Conservation (phyloP, 2,888 invertebrate genomes). For the Stomorhina lunata region DNA sequence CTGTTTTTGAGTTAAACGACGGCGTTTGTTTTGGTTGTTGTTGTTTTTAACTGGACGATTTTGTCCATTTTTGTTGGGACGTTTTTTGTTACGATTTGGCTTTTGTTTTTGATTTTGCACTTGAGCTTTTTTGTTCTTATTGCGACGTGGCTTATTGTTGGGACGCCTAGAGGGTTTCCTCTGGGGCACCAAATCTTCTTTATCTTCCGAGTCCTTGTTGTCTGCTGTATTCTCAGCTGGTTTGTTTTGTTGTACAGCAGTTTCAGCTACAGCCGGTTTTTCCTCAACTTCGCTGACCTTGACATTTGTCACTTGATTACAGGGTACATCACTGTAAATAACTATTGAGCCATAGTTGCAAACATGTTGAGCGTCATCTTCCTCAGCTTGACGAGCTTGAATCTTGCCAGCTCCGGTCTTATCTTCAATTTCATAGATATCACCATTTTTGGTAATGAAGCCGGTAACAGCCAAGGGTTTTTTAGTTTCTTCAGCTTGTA, state of each 20-base stretch:
- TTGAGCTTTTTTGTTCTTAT: conserved; percentile 17
- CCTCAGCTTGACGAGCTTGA: conserved; percentile 70
- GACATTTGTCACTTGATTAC: conserved; percentile 71
- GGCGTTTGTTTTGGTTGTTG: background rate
- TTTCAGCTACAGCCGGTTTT: background rate
- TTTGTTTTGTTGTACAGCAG: background rate
- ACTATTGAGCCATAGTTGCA: conserved; percentile 76
- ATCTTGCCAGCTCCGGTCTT: conserved; percentile 71
- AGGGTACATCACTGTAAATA: conserved; percentile 76
- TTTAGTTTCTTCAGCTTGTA: conserved; percentile 52
- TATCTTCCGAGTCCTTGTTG: background rate
- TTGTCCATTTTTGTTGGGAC: background rate
- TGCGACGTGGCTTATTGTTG: conserved; percentile 55
- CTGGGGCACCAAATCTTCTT: background rate
- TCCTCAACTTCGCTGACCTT: conserved; percentile 65
- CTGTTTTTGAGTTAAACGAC: conserved; percentile 11
- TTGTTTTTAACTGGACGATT: conserved; percentile 4
- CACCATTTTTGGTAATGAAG: conserved; percentile 74
- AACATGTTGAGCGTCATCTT: conserved; percentile 66
- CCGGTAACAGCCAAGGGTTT: conserved; percentile 73
- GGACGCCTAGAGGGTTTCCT: conserved; percentile 29
- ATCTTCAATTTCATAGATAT: conserved; percentile 74
- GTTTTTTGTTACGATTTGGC: conserved; percentile 9
- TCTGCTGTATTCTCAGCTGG: background rate
- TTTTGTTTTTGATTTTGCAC: background rate